Base-by-base conservation (phyloP, 1,140 invertebrate genomes). In the Rhysida immarginata region DNA sequence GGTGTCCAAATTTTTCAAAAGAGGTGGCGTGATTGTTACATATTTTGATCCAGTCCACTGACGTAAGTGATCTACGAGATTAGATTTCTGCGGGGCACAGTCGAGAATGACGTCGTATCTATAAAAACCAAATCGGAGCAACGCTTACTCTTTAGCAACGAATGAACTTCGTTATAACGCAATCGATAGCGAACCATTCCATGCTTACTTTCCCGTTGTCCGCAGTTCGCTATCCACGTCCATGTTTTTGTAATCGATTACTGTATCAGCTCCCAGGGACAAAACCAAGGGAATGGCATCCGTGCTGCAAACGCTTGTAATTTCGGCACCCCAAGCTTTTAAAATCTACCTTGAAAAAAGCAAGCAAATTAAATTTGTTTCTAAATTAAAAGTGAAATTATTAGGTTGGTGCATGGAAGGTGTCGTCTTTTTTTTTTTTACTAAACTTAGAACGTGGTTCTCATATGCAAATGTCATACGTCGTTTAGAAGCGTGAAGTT, bases 1-100 rank as follows among this genome's bases (percentile, higher is more conserved):
- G 50, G 78, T 70, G 73, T 96, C 92, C 5, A 83, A 77, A 68
- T 91, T 87, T 55, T 75, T 74, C 60, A 96, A 68, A 54, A 95
- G 64, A 1, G 92, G 91, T 23, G 85, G 80, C 52, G 82, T 82
- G 53, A 96, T 75, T 21, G 87, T 88, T 55, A 96, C 82, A 65
- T 85, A 95, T 59, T 81, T 83, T 35, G 76, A 70, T 64, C 79
- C 82, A n/a, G 76, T 70, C 74, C 84, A 86, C 23, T 74, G 71
- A 57, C 80, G 80, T 49, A 81, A 61, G 23, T 71, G 64, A 21
- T 68, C 53, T 64, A 53, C 84, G 86, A 63, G 29, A 42, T 55
- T 11, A 56, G 24, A 18, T 45, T 35, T 48, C 42, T 20, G 13
- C 20, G 29, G 29, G 23, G 25, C 24, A 13, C 20, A 35, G n/a